These are phyloP conservation scores for Schlechtendalia chinensis DNA, from an alignment of 1,140 invertebrate species.

Conservation along the genomic window DNA sequence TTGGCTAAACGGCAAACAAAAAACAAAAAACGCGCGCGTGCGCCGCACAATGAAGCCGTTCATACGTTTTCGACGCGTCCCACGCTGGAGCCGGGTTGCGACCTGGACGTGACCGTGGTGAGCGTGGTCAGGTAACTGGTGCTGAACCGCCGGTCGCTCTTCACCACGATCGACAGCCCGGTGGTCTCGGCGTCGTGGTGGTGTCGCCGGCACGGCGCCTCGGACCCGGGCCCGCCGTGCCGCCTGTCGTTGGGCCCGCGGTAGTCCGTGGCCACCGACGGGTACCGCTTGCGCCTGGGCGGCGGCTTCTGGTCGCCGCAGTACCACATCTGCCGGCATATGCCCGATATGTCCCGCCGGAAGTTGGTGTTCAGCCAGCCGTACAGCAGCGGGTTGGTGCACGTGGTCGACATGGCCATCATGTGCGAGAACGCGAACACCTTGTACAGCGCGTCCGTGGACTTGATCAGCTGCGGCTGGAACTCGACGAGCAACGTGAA, in stretches of 20 bases:
- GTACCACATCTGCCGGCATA: conserved; percentile 49
- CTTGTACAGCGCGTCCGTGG: conserved; percentile 56
- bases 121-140: conserved; percentile 53
- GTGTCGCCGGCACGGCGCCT: not conserved
- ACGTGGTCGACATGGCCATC: conserved; percentile 62
- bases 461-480: conserved; percentile 51
- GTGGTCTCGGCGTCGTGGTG: conserved; percentile 46
- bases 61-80: conserved; percentile 37
- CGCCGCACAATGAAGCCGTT: too few species aligned
- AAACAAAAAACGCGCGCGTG: too few species aligned
- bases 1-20: not conserved
- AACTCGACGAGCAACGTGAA: conserved; percentile 59
- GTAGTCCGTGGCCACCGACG: conserved; percentile 35
- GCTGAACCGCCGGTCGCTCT: conserved; percentile 52
- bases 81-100: conserved; percentile 51
- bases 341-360: conserved; percentile 55
- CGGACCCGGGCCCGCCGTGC: not conserved
- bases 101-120: conserved; percentile 52
- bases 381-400: conserved; percentile 62
- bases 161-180: conserved; percentile 49
- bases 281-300: conserved; percentile 34
- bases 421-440: conserved; percentile 62
- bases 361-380: conserved; percentile 62
- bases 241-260: conserved; percentile 31
- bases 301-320: conserved; percentile 22